Evolutionary conservation across 1,140 invertebrate genomes (phyloP).

Genomic region (Orchesella cincta): DNA sequence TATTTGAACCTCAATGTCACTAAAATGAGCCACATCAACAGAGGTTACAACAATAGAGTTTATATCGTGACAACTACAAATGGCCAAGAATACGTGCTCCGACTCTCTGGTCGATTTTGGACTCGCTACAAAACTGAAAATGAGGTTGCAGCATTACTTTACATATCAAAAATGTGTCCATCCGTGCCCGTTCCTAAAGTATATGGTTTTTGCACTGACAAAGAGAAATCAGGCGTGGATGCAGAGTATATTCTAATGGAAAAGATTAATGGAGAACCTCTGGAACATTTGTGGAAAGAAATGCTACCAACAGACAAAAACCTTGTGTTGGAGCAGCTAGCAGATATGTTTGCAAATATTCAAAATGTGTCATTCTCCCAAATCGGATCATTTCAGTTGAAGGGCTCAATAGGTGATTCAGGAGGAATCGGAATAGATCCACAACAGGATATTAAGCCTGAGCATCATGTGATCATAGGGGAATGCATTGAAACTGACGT

Average conservation of each 20-base stretch:
- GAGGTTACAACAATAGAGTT: conserved; percentile 29
- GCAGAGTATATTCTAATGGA: conserved; percentile 34
- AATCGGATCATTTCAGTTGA: conserved; percentile 21
- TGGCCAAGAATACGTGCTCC: background rate
- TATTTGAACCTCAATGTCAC: background rate
- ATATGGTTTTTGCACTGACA: conserved; percentile 4
- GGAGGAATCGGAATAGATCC: background rate
- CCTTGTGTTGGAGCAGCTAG: background rate
- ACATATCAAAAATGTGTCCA: background rate
- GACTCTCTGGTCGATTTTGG: conserved; percentile 20
- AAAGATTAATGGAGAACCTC: background rate
- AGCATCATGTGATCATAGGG: background rate
- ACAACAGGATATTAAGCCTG: background rate
- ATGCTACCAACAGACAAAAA: conserved; percentile 21
- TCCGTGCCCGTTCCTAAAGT: conserved; percentile 3
- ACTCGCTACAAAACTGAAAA: conserved; percentile 28
- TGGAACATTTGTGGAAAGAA: conserved; percentile 18
- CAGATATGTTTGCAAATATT: background rate
- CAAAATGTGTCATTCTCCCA: background rate
- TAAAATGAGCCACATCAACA: background rate
- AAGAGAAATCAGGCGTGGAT: conserved; percentile 15
- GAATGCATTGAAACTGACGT: background rate
- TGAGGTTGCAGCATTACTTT: conserved; percentile 21
- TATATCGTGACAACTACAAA: conserved; percentile 23
- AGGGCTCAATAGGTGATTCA: background rate